These are phyloP conservation scores for Columba janthina DNA, from an alignment of 2,113 vertebrate species.

Conservation along the genomic window DNA sequence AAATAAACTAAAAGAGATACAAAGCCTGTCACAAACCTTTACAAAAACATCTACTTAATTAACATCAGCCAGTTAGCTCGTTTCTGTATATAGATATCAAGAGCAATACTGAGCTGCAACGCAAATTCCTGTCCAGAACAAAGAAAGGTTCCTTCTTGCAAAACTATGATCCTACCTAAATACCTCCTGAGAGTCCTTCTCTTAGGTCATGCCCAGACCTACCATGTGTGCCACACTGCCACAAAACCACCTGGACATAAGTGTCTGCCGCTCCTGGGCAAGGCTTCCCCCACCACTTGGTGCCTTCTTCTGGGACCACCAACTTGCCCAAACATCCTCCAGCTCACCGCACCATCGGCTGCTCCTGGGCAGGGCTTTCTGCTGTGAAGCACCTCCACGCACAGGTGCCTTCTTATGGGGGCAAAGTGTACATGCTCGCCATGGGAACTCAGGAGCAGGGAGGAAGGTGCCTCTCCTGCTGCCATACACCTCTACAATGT, in stretches of 20 bases:
- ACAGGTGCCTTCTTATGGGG: accelerated
- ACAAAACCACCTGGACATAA: neutral
- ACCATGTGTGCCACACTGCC: neutral
- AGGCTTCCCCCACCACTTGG: neutral
- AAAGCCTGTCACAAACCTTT: neutral
- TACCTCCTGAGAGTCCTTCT: neutral
- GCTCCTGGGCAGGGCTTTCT: neutral
- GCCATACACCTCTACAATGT: neutral
- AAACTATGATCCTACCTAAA: neutral
- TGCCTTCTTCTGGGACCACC: neutral
- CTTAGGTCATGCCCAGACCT: neutral
- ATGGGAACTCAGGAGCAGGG: neutral
- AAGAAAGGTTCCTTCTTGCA: neutral
- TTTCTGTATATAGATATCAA: neutral
- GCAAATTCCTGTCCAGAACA: neutral
- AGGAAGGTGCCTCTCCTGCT: neutral
- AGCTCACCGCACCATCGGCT: neutral
- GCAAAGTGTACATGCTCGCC: neutral
- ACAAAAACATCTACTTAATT: neutral
- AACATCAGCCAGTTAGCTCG: neutral
- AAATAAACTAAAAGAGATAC: neutral
- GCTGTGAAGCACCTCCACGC: neutral
- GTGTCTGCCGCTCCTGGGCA: accelerated
- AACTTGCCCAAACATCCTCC: neutral
- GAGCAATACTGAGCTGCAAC: neutral